Conservation (phyloP, 2,113 vertebrate genomes). For the Pungitius pungitius region DNA sequence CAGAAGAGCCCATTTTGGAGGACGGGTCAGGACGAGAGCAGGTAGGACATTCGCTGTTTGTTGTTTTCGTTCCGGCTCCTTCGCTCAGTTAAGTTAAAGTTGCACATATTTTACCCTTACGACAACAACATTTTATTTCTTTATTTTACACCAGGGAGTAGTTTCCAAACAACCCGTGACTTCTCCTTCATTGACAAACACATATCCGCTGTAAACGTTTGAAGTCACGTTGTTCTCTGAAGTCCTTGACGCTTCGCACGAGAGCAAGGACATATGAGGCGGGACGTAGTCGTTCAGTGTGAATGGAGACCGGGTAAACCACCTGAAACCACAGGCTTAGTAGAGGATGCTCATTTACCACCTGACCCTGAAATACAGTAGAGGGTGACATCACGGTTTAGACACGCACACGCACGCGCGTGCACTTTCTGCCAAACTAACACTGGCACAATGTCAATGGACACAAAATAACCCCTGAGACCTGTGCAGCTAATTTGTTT, state of each 20-base stretch:
- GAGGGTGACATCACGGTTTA: conserved; percentile 60
- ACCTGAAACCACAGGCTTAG: conserved; percentile 10
- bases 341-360: conserved; percentile 22
- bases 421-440: conserved; percentile 25
- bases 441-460: conserved; percentile 3
- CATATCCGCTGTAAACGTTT: not conserved
- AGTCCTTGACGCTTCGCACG: conserved; percentile 4
- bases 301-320: not conserved
- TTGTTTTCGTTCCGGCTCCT: not conserved
- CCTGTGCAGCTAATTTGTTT: not conserved
- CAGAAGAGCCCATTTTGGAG: conserved; percentile 79
- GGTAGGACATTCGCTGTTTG: conserved; percentile 49
- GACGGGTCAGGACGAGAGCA: conserved; percentile 77
- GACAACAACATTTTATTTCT: not conserved
- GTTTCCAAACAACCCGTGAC: conserved; percentile 19
- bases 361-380: conserved; percentile 46
- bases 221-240: not conserved
- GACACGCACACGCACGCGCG: conserved; percentile 19
- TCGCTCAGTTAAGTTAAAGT: not conserved
- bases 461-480: not conserved
- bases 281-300: conserved; percentile 44
- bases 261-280: conserved; percentile 54
- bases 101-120: not conserved
- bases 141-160: not conserved
- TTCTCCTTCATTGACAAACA: conserved; percentile 25